phyloP scores from a whole-genome alignment of 2,113 vertebrate species.

The Sakesphorus luctuosus region DNA sequence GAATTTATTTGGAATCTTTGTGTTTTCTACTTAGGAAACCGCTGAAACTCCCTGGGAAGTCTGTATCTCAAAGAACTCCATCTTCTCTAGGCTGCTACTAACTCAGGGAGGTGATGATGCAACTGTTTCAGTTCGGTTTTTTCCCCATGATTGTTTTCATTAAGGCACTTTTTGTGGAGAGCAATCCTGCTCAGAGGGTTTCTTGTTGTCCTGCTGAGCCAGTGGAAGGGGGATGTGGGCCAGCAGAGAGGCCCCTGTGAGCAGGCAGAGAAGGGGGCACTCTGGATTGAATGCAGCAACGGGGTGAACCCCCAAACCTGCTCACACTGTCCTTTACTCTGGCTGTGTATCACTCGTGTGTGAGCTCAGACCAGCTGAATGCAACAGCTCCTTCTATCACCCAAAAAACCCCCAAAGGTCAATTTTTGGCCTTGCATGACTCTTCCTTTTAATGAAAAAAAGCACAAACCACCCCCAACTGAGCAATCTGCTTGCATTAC shows the following conservation, averaged over 20 bases:
- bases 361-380: not conserved
- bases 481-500: not conserved
- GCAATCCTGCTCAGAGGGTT: not conserved
- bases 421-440: not conserved
- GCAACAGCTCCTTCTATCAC: not conserved
- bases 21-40: not conserved
- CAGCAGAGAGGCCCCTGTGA: not conserved
- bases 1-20: not conserved
- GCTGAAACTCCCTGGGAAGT: not conserved
- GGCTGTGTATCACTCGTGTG: not conserved
- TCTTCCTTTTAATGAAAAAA: not conserved
- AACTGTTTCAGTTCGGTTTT: not conserved
- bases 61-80: accelerated
- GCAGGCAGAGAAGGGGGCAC: not conserved
- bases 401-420: not conserved
- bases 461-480: not conserved
- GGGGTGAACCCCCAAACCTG: not conserved
- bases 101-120: not conserved
- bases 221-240: not conserved
- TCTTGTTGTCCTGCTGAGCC: not conserved
- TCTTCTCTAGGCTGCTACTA: not conserved
- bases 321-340: not conserved
- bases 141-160: not conserved
- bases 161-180: not conserved
- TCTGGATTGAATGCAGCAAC: not conserved